Conservation (phyloP, 2,888 invertebrate species). For the Sialis fuliginosa region DNA sequence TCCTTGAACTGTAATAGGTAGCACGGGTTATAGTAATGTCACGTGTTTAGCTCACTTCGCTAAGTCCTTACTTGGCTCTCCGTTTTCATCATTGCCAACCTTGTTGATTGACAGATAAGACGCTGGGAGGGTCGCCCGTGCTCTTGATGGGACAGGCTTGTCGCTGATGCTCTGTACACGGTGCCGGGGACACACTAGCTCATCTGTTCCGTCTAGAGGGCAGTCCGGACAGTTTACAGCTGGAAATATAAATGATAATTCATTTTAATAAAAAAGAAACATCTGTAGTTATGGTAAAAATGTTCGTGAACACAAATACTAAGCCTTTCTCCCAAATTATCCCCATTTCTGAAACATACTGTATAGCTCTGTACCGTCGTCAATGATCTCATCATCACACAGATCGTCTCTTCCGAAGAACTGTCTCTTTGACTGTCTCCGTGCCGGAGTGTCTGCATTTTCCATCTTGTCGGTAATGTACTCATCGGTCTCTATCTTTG, state of each 20-base stretch:
- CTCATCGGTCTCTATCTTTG: constrained; percentile 1
- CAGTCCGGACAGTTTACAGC: constrained; percentile 3
- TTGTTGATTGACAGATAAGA: constrained; percentile 38
- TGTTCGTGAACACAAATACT: too few species aligned
- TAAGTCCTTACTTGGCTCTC: constrained; percentile 9
- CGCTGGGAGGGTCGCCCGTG: constrained; percentile 59
- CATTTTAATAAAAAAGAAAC: neutral
- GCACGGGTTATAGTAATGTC: neutral
- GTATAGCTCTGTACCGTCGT: neutral
- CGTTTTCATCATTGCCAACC: constrained; percentile 19
- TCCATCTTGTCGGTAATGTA: neutral
- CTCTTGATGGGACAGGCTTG: constrained; percentile 52
- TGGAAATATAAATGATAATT: neutral
- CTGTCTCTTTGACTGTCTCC: constrained; percentile 2
- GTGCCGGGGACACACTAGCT: constrained; percentile 1
- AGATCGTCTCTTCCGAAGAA: constrained; percentile 2
- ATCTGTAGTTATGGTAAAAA: too few species aligned
- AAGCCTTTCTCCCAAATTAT: neutral
- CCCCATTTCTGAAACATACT: neutral
- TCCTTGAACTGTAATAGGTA: constrained; percentile 24
- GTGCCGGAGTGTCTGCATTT: neutral
- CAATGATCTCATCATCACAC: constrained; percentile 1
- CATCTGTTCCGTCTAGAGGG: neutral
- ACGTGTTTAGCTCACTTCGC: neutral
- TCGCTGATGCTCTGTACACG: constrained; percentile 25